phyloP scores from a whole-genome alignment of 2,888 invertebrate species.

The Agrochola circellaris region DNA sequence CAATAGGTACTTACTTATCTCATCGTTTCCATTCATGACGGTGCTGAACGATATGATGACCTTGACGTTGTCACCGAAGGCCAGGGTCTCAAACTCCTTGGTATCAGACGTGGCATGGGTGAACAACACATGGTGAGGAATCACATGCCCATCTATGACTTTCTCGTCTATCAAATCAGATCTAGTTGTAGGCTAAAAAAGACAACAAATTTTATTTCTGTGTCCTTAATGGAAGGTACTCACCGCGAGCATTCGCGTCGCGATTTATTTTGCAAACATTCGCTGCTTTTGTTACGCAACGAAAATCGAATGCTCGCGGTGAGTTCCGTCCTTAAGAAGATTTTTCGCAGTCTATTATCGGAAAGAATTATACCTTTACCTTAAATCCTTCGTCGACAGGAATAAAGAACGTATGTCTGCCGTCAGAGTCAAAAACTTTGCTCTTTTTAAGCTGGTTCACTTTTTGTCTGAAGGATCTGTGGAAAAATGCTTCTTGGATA shows the following conservation, averaged over 20 bases:
- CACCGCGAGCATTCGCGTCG: not conserved
- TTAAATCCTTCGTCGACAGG: constrained; percentile 97
- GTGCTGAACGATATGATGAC: constrained; percentile 95
- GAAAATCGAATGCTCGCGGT: not conserved
- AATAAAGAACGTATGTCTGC: constrained; percentile 96
- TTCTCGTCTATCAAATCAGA: constrained; percentile 95
- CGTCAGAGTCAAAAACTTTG: constrained; percentile 94
- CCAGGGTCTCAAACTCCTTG: constrained; percentile 94
- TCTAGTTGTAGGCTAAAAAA: constrained; percentile 91
- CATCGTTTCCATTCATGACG: constrained; percentile 92
- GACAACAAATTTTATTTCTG: constrained; percentile 20
- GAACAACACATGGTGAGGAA: constrained; percentile 96
- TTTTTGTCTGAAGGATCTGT: constrained; percentile 94
- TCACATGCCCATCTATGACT: constrained; percentile 97
- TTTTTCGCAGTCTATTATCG: constrained; percentile 22
- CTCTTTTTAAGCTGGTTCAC: constrained; percentile 93
- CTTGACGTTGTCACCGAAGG: constrained; percentile 95
- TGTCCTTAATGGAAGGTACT: not conserved
- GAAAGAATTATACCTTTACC: constrained; percentile 92
- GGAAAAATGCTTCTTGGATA: constrained; percentile 71
- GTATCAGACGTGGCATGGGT: constrained; percentile 95
- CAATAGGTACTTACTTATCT: constrained; percentile 90
- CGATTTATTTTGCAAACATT: not conserved
- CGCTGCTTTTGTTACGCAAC: too few relatives aligned
- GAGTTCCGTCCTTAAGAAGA: not conserved